A percentile compares a stretch with the other conserved stretches of the same genome.
Conservation (phyloP, 2,113 vertebrate species). For the Phylloscopus whistleri region DNA sequence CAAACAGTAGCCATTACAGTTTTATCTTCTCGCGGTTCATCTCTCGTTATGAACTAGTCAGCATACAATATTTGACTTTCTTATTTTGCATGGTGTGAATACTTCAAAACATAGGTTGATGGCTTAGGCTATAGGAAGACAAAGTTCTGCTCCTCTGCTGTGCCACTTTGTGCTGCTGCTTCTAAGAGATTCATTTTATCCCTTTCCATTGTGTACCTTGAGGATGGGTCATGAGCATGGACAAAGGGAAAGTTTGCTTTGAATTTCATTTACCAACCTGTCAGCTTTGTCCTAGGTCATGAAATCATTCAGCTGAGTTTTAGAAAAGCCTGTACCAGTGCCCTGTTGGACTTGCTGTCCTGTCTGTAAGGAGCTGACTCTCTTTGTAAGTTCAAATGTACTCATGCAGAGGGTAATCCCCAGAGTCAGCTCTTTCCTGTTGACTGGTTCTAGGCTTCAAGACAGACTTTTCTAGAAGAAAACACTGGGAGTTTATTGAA, state of each 20-base stretch:
- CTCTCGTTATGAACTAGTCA: not conserved
- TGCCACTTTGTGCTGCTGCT: not conserved
- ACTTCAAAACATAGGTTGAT: not conserved
- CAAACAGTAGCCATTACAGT: fast-evolving
- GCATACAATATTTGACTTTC: not conserved
- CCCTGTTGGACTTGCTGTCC: not conserved
- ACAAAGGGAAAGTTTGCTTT: not conserved
- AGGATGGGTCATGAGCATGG: not conserved
- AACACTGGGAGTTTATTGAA: not conserved
- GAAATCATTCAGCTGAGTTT: not conserved
- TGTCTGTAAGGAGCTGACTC: not conserved
- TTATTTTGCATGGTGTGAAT: not conserved
- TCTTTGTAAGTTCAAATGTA: not conserved
- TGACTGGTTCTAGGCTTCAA: not conserved
- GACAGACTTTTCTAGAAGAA: not conserved
- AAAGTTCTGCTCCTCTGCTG: not conserved
- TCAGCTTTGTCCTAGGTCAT: not conserved
- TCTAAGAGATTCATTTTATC: not conserved
- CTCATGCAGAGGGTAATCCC: not conserved
- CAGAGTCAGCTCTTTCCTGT: not conserved
- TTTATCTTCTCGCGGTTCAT: fast-evolving
- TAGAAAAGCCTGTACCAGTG: not conserved
- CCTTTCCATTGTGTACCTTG: not conserved
- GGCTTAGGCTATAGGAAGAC: not conserved
- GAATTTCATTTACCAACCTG: not conserved